phyloP scores from a whole-genome alignment of 1,140 invertebrate genomes.

The Drosophila mojavensis region DNA sequence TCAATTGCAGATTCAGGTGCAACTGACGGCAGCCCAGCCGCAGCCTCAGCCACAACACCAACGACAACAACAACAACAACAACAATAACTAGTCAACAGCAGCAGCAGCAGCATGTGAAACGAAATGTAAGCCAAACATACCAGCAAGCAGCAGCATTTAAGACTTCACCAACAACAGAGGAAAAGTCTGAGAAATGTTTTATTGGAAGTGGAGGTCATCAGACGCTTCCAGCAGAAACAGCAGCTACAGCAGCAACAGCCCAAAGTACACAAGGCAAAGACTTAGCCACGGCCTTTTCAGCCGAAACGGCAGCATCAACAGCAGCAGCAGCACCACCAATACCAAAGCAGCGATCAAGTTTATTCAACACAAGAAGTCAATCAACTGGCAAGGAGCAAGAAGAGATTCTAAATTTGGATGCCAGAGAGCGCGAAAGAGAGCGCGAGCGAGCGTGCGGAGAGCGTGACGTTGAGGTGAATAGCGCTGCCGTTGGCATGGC shows the following conservation, averaged over 20 bases:
- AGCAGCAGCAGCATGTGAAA: conserved; percentile 49
- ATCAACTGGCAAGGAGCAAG: conserved; percentile 62
- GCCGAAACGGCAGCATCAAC: conserved; percentile 61
- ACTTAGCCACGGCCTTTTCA: conserved; percentile 59
- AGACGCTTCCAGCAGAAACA: conserved; percentile 54
- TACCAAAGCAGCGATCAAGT: conserved; percentile 83
- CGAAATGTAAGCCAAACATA: conserved; percentile 60
- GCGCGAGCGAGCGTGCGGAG: conserved; percentile 41
- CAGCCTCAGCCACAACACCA: neutral
- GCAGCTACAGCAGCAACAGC: conserved; percentile 27
- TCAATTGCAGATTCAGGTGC: conserved; percentile 47
- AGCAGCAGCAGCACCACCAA: conserved; percentile 53
- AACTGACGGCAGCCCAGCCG: conserved; percentile 46
- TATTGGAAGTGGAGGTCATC: conserved; percentile 78
- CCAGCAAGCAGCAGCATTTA: conserved; percentile 36
- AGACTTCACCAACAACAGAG: conserved; percentile 61
- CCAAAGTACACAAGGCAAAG: conserved; percentile 61
- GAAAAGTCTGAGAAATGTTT: conserved; percentile 81
- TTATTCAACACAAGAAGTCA: conserved; percentile 75
- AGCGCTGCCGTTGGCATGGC: conserved; percentile 16
- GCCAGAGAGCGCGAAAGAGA: conserved; percentile 50
- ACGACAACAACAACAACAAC: conserved; percentile 34
- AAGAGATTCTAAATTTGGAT: conserved; percentile 69
- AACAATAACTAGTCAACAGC: conserved; percentile 53
- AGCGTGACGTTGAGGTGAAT: conserved; percentile 51